Percentiles rank a stretch among this genome's conserved stretches.
These are phyloP conservation scores for Rhodophaea formosa DNA, from an alignment of 2,888 invertebrate species.

Conservation along the genomic window DNA sequence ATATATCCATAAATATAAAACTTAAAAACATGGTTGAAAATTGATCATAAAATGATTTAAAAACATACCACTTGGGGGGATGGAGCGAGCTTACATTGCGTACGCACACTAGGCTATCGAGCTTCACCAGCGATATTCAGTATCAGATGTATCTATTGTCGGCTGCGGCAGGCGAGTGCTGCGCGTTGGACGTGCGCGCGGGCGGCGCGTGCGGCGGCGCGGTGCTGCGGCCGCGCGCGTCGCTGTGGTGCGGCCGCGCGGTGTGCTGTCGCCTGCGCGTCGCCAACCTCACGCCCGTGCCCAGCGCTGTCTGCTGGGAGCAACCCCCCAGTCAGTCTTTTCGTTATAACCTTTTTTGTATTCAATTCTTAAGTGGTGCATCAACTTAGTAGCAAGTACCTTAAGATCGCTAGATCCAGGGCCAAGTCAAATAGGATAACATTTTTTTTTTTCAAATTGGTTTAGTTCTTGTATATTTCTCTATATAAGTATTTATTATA, in stretches of 20 bases:
- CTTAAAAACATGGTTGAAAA: too few species aligned
- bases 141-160: not conserved
- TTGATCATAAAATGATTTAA: too few species aligned
- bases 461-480: too few species aligned
- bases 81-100: too few species aligned
- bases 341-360: not conserved
- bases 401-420: too few species aligned
- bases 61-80: too few species aligned
- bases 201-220: constrained; percentile 36
- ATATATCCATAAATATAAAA: too few species aligned
- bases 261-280: constrained; percentile 47
- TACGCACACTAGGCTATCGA: too few species aligned
- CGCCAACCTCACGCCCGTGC: constrained; percentile 55
- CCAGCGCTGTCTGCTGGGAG: constrained; percentile 52
- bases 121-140: too few species aligned
- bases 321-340: constrained; percentile 38
- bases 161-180: constrained; percentile 34
- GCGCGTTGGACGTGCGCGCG: constrained; percentile 37
- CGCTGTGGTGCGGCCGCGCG: constrained; percentile 38
- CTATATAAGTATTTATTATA: too few species aligned
- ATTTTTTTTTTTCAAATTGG: too few species aligned
- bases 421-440: too few species aligned
- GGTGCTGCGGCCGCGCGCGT: constrained; percentile 45
- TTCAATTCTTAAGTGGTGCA: not conserved
- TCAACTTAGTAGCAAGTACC: not conserved